These are phyloP conservation scores for Equus przewalskii DNA, from an alignment of 2,113 vertebrate species.

Conservation along the genomic window DNA sequence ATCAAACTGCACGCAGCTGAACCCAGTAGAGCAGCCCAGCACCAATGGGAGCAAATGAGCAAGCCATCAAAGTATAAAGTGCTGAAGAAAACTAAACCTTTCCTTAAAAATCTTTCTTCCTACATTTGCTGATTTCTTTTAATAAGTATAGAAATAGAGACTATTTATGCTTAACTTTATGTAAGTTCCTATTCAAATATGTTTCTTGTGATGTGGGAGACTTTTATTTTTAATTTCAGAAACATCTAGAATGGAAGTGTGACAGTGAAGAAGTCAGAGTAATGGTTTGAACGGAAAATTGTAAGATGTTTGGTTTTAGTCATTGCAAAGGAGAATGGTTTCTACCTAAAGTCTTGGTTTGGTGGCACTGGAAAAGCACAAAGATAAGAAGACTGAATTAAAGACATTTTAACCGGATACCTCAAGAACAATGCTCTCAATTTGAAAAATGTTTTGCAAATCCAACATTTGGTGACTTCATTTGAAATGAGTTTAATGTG, in stretches of 20 bases:
- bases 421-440: neutral
- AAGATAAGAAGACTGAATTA: neutral
- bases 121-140: neutral
- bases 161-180: neutral
- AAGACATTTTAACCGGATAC: neutral
- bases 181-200: neutral
- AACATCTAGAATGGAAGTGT: neutral
- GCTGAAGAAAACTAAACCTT: neutral
- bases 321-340: neutral
- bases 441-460: neutral
- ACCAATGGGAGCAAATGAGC: neutral
- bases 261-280: neutral
- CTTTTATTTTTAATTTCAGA: slow-evolving; percentile 35
- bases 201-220: neutral
- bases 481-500: neutral
- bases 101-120: neutral
- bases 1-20: neutral
- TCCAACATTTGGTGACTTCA: neutral
- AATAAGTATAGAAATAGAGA: neutral
- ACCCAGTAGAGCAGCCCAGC: neutral
- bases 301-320: neutral
- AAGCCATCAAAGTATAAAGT: neutral
- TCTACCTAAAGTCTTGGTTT: neutral
- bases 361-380: neutral
- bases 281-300: neutral